Base-by-base conservation (phyloP, 2,888 invertebrate genomes). In the Lasioglossum vierecki region DNA sequence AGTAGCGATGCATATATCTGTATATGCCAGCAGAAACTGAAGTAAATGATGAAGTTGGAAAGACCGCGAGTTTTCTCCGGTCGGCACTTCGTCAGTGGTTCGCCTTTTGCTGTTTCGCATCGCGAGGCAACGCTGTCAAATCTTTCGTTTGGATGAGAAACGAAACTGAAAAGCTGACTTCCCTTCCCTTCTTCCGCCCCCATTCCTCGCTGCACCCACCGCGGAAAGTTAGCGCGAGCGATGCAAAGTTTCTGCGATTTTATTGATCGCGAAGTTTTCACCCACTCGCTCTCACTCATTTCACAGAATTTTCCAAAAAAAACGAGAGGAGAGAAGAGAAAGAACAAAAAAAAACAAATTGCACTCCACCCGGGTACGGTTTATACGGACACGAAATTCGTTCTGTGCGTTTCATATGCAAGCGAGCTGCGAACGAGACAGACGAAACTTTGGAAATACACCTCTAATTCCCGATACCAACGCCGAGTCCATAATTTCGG, bases 241-340 rank as follows among this genome's bases (percentile, higher is more conserved):
- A 80, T 74, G 79, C 60, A 81, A 90, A 90, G 83, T 90, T 89
- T 81, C 66, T 80, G 76, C 86, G 79, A 85, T 90, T 89, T 90
- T 88, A 90, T 90, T 86, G 90, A 90, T 89, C 89, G 83, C 82
- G 49, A 90, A 90, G 80, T 88, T 90, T 60, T 84, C 82, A 30
- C 82, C 79, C 53, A 39, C 63, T 68, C 57, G 73, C 66, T 75
- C 63, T 53, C 53, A 30, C 84, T 76, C 70, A 74, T 83, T 76
- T 70, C 22, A 78, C 22, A 18, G 66, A 88, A 84, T 88, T 85
- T 80, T 84, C 49, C 84, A 86, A 80, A 71, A 30, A 63, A 30
- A 35, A 15, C 35, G 35, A 8, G 9, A 66, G 4, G 22, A 39
- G 6, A 68, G 18, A 39, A 68, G 11, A 22, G 22, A 68, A 22